phyloP scores from a whole-genome alignment of 2,888 invertebrate genomes.

The Eilema caniola region DNA sequence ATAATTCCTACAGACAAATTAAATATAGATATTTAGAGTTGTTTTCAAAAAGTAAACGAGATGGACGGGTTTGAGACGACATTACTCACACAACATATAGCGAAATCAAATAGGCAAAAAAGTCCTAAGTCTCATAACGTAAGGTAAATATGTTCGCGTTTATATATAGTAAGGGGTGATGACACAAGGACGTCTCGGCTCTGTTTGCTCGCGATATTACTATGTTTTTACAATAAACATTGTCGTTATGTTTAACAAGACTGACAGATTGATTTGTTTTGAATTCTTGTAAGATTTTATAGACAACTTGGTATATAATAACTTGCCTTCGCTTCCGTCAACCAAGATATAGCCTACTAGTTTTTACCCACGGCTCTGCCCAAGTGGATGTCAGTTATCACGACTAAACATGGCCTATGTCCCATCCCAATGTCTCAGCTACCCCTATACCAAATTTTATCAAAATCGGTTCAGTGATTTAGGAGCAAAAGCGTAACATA shows the following conservation, averaged over 20 bases:
- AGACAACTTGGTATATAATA: neutral
- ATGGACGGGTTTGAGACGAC: neutral
- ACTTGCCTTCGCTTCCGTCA: neutral
- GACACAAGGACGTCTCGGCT: conserved; percentile 25
- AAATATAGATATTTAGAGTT: neutral
- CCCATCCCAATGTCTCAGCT: no score
- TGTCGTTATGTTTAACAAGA: conserved; percentile 30
- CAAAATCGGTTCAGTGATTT: no score
- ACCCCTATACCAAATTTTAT: no score
- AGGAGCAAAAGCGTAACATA: no score
- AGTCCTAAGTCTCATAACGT: conserved; percentile 20
- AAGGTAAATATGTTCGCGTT: conserved; percentile 30
- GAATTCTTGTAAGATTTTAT: neutral
- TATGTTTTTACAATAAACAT: conserved; percentile 51
- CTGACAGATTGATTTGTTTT: conserved; percentile 30
- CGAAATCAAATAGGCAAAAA: conserved; percentile 14
- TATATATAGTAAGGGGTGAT: conserved; percentile 18
- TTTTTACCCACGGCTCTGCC: no score
- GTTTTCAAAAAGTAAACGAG: neutral
- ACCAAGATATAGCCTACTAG: neutral
- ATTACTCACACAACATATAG: neutral
- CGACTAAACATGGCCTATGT: no score
- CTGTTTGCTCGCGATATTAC: conserved; percentile 47
- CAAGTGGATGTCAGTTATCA: no score
- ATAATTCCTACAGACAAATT: neutral